Evolutionary conservation across 1,140 invertebrate genomes (phyloP).

Genomic region (Marisa cornuarietis): DNA sequence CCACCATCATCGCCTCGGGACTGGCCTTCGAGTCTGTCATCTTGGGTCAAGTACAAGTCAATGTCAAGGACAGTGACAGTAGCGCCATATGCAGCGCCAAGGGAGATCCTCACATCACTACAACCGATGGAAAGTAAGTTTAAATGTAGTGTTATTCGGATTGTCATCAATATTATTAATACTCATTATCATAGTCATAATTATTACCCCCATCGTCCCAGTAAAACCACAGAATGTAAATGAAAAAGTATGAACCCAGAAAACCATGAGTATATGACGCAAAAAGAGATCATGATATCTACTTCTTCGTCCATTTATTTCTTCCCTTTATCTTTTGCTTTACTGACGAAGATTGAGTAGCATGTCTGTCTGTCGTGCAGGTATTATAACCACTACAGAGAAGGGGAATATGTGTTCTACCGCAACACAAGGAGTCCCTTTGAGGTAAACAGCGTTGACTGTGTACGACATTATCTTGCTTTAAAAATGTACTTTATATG

Average conservation of each 20-base stretch:
- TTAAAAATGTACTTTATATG: background rate
- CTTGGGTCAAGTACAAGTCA: constrained; percentile 44
- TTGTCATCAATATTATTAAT: too few relatives aligned
- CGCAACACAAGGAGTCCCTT: constrained; percentile 41
- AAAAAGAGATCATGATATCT: too few relatives aligned
- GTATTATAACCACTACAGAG: constrained; percentile 45
- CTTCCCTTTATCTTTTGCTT: background rate
- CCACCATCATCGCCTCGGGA: constrained; percentile 16
- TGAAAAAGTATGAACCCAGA: too few relatives aligned
- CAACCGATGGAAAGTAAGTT: constrained; percentile 50
- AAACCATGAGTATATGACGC: too few relatives aligned
- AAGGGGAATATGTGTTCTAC: constrained; percentile 53
- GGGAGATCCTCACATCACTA: constrained; percentile 56
- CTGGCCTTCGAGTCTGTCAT: constrained; percentile 7
- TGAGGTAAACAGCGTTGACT: constrained; percentile 42
- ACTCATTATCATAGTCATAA: too few relatives aligned
- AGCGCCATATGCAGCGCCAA: constrained; percentile 46
- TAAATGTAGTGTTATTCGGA: background rate
- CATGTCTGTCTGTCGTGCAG: constrained; percentile 34
- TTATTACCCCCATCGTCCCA: too few relatives aligned
- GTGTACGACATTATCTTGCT: background rate
- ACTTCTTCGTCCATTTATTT: background rate
- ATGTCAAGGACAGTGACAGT: constrained; percentile 48
- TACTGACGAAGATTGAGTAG: background rate
- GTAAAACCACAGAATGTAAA: too few relatives aligned